A percentile compares a stretch with the other conserved stretches of the same genome.
phyloP scores from a whole-genome alignment of 2,888 invertebrate species.

The Agapostemon virescens region DNA sequence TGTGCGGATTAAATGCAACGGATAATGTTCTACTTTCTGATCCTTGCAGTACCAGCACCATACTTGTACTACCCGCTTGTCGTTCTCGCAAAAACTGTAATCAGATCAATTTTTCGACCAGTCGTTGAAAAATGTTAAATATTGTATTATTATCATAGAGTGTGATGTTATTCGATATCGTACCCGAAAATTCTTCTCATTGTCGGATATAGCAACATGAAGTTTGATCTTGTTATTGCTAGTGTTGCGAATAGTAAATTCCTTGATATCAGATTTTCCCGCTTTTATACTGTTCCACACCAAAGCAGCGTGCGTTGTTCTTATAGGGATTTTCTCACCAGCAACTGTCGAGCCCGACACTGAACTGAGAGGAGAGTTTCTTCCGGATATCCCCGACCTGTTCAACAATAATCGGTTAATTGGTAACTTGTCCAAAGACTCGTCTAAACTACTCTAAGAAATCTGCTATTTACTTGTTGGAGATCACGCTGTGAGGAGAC shows the following conservation, averaged over 20 bases:
- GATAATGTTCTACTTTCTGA: conserved; percentile 83
- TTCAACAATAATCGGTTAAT: not conserved
- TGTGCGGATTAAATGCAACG: conserved; percentile 83
- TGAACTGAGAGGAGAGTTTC: conserved; percentile 77
- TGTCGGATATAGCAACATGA: conserved; percentile 80
- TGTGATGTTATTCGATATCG: conserved; percentile 67
- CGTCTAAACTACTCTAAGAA: not conserved
- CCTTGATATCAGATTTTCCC: conserved; percentile 82
- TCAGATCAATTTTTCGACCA: not conserved
- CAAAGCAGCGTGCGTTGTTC: conserved; percentile 82
- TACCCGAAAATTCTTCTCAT: conserved; percentile 78
- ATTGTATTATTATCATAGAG: too few relatives aligned
- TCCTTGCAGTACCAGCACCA: conserved; percentile 81
- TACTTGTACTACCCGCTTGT: conserved; percentile 70
- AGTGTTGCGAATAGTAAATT: conserved; percentile 83
- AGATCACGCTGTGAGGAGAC: conserved; percentile 73
- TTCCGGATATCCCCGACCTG: conserved; percentile 73
- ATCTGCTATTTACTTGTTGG: conserved; percentile 68
- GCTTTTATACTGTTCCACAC: conserved; percentile 84
- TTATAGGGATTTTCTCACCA: conserved; percentile 80
- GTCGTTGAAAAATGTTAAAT: too few relatives aligned
- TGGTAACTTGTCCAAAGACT: not conserved
- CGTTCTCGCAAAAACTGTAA: conserved; percentile 75
- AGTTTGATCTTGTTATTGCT: conserved; percentile 83
- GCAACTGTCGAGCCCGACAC: conserved; percentile 72